Evolutionary conservation across 2,113 vertebrate species (phyloP).

Genomic region (Epinephelus moara): DNA sequence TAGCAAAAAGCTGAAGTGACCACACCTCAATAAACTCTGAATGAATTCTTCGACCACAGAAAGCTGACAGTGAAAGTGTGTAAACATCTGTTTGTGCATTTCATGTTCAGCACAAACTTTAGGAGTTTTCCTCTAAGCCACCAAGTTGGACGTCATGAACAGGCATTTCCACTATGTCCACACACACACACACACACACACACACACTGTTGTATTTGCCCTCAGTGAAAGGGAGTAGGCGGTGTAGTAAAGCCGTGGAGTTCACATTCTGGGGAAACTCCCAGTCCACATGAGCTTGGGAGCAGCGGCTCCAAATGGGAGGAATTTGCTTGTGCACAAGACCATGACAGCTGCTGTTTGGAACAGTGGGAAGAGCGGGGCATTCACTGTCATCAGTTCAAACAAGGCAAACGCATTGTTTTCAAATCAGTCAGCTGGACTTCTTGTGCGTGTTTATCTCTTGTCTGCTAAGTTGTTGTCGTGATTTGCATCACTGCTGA

Average conservation of each 20-base stretch:
- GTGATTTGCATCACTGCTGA: background rate
- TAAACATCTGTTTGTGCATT: background rate
- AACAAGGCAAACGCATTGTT: background rate
- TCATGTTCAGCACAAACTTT: background rate
- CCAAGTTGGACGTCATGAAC: background rate
- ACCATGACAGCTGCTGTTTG: constrained; percentile 13
- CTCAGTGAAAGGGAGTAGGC: constrained; percentile 22
- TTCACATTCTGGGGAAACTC: constrained; percentile 72
- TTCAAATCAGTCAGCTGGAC: background rate
- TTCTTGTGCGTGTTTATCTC: background rate
- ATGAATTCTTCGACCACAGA: background rate
- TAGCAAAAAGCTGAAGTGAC: background rate
- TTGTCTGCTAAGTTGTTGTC: background rate
- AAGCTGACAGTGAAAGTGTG: background rate
- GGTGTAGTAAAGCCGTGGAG: constrained; percentile 31
- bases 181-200: constrained; percentile 2
- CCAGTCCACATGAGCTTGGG: constrained; percentile 54
- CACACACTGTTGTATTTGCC: constrained; percentile 8
- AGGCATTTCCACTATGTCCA: constrained; percentile 9
- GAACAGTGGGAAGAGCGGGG: background rate
- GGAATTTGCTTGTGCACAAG: constrained; percentile 62
- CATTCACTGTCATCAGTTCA: constrained; percentile 1
- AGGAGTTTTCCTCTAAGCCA: background rate
- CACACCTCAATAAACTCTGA: background rate
- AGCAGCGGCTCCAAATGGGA: constrained; percentile 66